phyloP scores from a whole-genome alignment of 2,797 vertebrate species.

The Geotrypetes seraphini region DNA sequence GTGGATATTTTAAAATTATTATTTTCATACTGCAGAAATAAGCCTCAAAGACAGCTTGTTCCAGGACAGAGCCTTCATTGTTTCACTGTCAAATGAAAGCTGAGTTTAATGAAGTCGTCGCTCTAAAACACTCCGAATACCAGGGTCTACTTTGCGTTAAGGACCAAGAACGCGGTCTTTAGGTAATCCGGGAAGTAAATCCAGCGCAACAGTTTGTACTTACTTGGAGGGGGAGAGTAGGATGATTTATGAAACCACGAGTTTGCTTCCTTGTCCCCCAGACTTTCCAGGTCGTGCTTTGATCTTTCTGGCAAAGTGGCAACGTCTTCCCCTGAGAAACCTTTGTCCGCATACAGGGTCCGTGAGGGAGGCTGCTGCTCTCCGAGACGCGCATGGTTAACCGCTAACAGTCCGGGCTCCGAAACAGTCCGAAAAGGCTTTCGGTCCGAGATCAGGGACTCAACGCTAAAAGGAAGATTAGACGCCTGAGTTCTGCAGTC shows the following conservation, averaged over 20 bases:
- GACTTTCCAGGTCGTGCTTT: constrained; percentile 43
- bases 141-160: too few relatives aligned
- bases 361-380: constrained; percentile 37
- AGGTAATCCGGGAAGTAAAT: too few relatives aligned
- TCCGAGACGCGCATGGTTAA: constrained; percentile 15
- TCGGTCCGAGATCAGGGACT: constrained; percentile 59
- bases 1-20: too few relatives aligned
- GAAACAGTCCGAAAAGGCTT: constrained; percentile 29
- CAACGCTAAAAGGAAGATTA: constrained; percentile 70
- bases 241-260: constrained; percentile 49
- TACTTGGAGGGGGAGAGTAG: constrained; percentile 58
- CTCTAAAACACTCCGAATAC: too few relatives aligned
- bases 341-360: constrained; percentile 41
- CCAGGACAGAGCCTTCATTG: too few relatives aligned
- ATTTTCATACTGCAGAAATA: too few relatives aligned
- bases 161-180: too few relatives aligned
- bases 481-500: constrained; percentile 45
- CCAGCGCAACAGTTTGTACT: too few relatives aligned
- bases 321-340: constrained; percentile 41
- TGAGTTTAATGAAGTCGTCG: too few relatives aligned
- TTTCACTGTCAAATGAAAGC: too few relatives aligned
- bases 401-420: constrained; percentile 26
- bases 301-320: constrained; percentile 41
- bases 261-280: constrained; percentile 39
- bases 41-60: too few relatives aligned